phyloP scores from a whole-genome alignment of 30 jellyfish, hydroid and myxozoan genomes.

The Aurelia sp. region DNA sequence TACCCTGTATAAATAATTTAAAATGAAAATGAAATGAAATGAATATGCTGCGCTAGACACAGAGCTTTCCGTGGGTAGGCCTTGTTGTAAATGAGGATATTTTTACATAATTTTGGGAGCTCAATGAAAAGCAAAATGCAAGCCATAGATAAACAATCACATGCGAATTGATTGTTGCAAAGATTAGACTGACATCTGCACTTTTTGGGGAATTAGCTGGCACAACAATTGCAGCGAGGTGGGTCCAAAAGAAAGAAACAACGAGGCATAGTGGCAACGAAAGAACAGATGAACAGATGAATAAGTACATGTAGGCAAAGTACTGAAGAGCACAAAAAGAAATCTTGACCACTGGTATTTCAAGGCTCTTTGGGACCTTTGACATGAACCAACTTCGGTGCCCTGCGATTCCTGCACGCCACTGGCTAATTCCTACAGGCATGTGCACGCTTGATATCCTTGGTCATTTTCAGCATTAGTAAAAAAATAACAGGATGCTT shows the following conservation, averaged over 20 bases:
- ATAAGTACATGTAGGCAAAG: too few species aligned
- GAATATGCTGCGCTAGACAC: conserved; percentile 39
- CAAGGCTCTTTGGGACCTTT: conserved; percentile 42
- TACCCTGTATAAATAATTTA: too few species aligned
- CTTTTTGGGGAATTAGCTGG: conserved; percentile 31
- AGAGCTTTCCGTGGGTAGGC: conserved; percentile 38
- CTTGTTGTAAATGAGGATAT: conserved; percentile 38
- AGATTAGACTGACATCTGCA: conserved; percentile 35
- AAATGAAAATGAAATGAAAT: too few species aligned
- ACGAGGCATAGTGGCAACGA: too few species aligned
- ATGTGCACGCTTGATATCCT: conserved; percentile 21
- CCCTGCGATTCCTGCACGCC: conserved; percentile 68
- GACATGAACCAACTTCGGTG: conserved; percentile 17
- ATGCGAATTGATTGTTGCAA: conserved; percentile 11
- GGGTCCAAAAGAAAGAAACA: background rate
- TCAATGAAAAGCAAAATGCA: conserved; percentile 17
- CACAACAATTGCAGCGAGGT: conserved; percentile 43
- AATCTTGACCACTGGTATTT: conserved; percentile 31
- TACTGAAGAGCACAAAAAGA: background rate
- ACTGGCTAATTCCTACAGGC: conserved; percentile 37
- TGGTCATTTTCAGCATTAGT: background rate
- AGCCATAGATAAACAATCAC: background rate
- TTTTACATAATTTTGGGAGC: conserved; percentile 31
- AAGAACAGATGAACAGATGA: too few species aligned
- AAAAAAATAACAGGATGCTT: conserved; percentile 10